Evolutionary conservation across 2,113 vertebrate genomes (phyloP).

Genomic region (Arizona elegans): DNA sequence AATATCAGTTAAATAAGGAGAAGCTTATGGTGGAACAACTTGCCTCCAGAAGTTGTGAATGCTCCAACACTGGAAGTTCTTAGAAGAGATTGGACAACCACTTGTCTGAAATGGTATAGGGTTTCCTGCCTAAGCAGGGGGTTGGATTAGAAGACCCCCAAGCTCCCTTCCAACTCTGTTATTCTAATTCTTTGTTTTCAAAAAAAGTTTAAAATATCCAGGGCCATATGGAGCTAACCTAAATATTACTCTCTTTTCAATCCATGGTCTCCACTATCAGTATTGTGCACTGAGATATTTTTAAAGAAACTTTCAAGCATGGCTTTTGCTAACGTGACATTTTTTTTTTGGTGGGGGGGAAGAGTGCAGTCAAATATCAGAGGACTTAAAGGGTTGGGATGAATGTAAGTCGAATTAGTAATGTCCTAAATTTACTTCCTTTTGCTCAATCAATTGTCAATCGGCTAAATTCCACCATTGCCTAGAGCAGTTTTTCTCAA

Average conservation of each 20-base stretch:
- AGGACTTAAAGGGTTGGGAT: background rate
- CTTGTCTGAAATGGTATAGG: too few relatives aligned
- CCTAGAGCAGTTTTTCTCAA: background rate
- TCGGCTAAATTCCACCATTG: background rate
- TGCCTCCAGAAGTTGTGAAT: too few relatives aligned
- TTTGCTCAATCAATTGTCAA: background rate
- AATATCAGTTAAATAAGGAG: background rate
- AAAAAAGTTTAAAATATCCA: background rate
- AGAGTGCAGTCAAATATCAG: background rate
- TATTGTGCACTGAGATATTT: background rate
- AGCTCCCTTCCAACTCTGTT: too few relatives aligned
- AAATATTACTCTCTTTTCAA: background rate
- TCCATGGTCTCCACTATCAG: background rate
- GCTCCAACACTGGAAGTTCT: too few relatives aligned
- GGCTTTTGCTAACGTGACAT: background rate
- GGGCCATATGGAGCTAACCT: background rate
- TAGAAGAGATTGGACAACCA: too few relatives aligned
- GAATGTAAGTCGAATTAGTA: background rate
- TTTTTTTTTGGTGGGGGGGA: background rate
- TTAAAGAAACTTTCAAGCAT: background rate
- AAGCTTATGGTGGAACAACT: too few relatives aligned
- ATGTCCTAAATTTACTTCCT: background rate
- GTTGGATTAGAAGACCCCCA: too few relatives aligned
- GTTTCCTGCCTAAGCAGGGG: too few relatives aligned
- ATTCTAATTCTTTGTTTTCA: background rate